Conservation (phyloP, 2,113 vertebrate genomes). For the Phylloscopus whistleri region DNA sequence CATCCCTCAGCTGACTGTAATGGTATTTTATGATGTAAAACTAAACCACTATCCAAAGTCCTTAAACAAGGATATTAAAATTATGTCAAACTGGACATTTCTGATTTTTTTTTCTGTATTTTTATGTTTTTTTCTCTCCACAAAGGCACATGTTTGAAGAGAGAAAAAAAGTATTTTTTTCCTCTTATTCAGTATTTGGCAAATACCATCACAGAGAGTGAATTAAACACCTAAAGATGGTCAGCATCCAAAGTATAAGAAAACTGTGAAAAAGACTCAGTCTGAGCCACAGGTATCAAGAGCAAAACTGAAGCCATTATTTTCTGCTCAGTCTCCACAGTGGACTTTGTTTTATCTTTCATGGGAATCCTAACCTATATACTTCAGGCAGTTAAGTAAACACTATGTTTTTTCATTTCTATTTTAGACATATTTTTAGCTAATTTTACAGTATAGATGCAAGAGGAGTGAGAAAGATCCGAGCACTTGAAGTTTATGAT, state of each 20-base stretch:
- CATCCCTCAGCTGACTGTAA: not conserved
- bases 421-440: not conserved
- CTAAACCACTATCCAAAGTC: slow-evolving; percentile 8
- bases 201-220: not conserved
- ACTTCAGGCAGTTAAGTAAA: not conserved
- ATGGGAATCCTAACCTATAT: not conserved
- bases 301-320: not conserved
- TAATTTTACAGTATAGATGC: not conserved
- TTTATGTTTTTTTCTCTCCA: not conserved
- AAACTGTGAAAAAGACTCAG: not conserved
- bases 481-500: not conserved
- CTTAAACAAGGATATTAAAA: not conserved
- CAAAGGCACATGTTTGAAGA: not conserved
- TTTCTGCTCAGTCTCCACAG: not conserved
- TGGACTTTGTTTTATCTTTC: not conserved
- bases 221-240: not conserved
- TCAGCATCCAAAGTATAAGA: not conserved
- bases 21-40: not conserved
- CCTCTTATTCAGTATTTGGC: not conserved
- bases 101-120: not conserved
- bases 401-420: not conserved
- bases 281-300: not conserved
- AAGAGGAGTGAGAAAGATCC: not conserved
- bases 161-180: not conserved
- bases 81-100: not conserved